Conservation (phyloP, 2,888 invertebrate genomes). For the Sipha maydis region DNA sequence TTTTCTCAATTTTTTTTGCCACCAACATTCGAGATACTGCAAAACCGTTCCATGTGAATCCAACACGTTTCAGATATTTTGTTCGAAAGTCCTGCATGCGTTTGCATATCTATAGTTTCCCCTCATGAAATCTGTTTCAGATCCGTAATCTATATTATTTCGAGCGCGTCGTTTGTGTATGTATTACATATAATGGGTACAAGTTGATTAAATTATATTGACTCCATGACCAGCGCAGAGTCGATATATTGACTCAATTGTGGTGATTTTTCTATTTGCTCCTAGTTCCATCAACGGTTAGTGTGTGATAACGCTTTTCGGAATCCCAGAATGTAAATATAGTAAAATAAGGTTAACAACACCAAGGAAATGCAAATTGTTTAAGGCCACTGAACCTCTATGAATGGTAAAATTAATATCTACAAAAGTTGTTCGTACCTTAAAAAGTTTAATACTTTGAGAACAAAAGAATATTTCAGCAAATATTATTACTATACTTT, state of each 20-base stretch:
- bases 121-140: neutral
- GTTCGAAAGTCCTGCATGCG: neutral
- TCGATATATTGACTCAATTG: neutral
- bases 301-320: neutral
- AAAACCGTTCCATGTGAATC: too few relatives aligned
- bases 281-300: neutral
- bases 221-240: neutral
- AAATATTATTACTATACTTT: neutral
- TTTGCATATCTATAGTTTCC: neutral
- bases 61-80: neutral
- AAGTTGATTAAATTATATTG: neutral
- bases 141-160: neutral
- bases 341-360: conserved; percentile 27
- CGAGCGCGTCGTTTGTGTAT: neutral
- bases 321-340: neutral
- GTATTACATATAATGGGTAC: neutral
- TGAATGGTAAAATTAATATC: conserved; percentile 12
- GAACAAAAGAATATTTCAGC: neutral
- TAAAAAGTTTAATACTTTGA: neutral
- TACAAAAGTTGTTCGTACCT: neutral
- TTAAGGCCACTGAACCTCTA: conserved; percentile 47
- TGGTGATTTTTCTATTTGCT: neutral
- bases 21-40: neutral
- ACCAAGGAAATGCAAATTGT: conserved; percentile 40
- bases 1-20: neutral